phyloP scores from a whole-genome alignment of 2,888 invertebrate genomes.

The Eudasyphora cyanicolor region DNA sequence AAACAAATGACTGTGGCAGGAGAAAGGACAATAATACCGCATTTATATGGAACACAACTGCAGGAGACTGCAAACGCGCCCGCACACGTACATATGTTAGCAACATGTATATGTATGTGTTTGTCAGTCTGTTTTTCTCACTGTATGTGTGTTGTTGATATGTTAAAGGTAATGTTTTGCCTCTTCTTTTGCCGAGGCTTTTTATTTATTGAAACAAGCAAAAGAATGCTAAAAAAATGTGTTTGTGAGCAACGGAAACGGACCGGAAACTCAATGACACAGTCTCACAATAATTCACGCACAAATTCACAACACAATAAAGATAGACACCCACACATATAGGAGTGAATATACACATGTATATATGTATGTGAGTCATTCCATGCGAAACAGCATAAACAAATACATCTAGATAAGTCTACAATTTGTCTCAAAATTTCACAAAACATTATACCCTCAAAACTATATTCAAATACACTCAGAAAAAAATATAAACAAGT shows the following conservation, averaged over 20 bases:
- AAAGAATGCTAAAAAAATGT: neutral
- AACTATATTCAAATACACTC: no score
- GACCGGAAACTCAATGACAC: conserved; percentile 25
- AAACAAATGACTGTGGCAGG: neutral
- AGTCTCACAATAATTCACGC: conserved; percentile 31
- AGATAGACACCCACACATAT: neutral
- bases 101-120: neutral
- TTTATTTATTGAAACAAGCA: conserved; percentile 9
- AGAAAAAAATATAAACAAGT: no score
- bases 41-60: neutral
- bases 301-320: conserved; percentile 16
- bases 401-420: no score
- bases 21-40: conserved; percentile 17
- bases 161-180: neutral
- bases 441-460: no score
- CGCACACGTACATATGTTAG: neutral
- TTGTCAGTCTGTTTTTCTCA: neutral
- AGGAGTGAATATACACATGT: no score
- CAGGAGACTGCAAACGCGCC: neutral
- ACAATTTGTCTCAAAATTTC: no score
- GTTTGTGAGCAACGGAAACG: neutral
- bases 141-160: neutral
- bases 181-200: neutral
- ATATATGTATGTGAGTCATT: no score
- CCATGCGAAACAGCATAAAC: no score